These are phyloP conservation scores for Cheilosia vernalis DNA, from an alignment of 2,888 invertebrate genomes.

Conservation along the genomic window DNA sequence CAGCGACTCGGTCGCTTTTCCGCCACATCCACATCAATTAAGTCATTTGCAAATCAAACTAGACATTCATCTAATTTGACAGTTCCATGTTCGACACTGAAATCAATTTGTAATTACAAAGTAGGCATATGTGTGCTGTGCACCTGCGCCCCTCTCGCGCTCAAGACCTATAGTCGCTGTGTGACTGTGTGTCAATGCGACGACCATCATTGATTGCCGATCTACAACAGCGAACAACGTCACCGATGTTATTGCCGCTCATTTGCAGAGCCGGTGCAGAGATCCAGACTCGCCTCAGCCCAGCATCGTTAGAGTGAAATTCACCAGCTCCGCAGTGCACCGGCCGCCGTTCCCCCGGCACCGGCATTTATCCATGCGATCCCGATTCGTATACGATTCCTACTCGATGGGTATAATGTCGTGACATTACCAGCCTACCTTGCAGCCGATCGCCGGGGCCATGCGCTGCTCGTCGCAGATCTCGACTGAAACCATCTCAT, in stretches of 20 bases:
- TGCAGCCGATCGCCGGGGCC: slow-evolving; percentile 53
- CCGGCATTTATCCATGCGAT: slow-evolving; percentile 27
- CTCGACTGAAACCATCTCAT: slow-evolving; percentile 72
- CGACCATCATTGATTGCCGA: slow-evolving; percentile 73
- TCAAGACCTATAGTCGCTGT: too few relatives aligned
- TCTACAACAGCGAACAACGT: slow-evolving; percentile 74
- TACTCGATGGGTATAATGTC: slow-evolving; percentile 70
- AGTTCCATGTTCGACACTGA: slow-evolving; percentile 75
- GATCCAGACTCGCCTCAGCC: slow-evolving; percentile 58
- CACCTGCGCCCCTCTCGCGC: slow-evolving; percentile 24
- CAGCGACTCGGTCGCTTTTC: slow-evolving; percentile 61
- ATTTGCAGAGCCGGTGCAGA: slow-evolving; percentile 66
- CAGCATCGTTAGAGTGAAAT: slow-evolving; percentile 64
- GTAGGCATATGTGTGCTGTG: slow-evolving; percentile 44
- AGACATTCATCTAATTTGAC: slow-evolving; percentile 76
- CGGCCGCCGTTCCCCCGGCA: neutral
- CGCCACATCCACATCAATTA: slow-evolving; percentile 69
- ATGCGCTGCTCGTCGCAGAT: slow-evolving; percentile 51
- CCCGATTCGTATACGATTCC: slow-evolving; percentile 26
- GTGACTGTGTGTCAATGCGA: slow-evolving; percentile 66
- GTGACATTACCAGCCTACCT: slow-evolving; percentile 75
- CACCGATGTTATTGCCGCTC: slow-evolving; percentile 74
- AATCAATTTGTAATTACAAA: slow-evolving; percentile 76
- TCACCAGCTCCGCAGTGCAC: slow-evolving; percentile 30
- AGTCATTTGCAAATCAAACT: slow-evolving; percentile 75